phyloP scores from a whole-genome alignment of 1,140 invertebrate genomes.

The Subanguina moxae region DNA sequence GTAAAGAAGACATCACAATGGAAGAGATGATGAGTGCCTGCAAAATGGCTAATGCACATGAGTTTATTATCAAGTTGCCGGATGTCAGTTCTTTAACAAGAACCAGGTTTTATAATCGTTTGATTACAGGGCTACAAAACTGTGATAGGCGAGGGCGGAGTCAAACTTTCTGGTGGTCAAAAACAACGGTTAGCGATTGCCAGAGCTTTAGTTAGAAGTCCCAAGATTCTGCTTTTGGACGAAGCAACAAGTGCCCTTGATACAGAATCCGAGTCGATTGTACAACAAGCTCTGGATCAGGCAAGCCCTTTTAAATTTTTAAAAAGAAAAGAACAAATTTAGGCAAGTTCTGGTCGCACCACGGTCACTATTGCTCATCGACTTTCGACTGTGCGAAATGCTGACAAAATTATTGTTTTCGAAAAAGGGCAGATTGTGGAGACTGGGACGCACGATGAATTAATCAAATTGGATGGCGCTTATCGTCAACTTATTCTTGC shows the following conservation, averaged over 20 bases:
- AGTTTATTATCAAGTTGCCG: constrained; percentile 45
- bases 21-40: constrained; percentile 48
- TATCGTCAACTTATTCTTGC: constrained; percentile 37
- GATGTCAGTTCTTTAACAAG: constrained; percentile 8
- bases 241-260: constrained; percentile 55
- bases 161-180: constrained; percentile 45
- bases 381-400: constrained; percentile 46
- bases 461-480: constrained; percentile 37
- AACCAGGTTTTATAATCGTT: not conserved
- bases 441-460: constrained; percentile 40
- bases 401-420: constrained; percentile 59
- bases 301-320: constrained; percentile 5
- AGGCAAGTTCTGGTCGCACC: constrained; percentile 27
- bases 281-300: constrained; percentile 37
- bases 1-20: constrained; percentile 68
- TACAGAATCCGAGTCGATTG: constrained; percentile 46
- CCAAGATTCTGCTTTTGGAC: constrained; percentile 50
- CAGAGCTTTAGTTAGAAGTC: constrained; percentile 44
- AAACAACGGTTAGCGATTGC: constrained; percentile 54
- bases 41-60: constrained; percentile 51
- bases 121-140: constrained; percentile 36
- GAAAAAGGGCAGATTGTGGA: constrained; percentile 61
- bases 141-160: constrained; percentile 64
- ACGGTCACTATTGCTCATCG: constrained; percentile 45
- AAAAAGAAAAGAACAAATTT: not conserved